phyloP scores from a whole-genome alignment of 2,888 invertebrate genomes.

The Trissolcus japonicus region DNA sequence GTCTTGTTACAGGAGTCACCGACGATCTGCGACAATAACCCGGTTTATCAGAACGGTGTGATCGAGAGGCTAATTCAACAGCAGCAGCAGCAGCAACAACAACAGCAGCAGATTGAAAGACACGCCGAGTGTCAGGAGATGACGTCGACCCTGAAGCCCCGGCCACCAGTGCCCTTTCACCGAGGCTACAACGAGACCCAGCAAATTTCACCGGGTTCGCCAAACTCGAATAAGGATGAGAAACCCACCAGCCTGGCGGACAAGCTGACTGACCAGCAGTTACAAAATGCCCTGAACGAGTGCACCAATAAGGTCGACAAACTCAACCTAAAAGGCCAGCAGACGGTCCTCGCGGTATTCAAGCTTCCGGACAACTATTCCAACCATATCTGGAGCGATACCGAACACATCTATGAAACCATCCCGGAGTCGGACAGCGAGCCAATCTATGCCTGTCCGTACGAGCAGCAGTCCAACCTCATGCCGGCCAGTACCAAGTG shows the following conservation, averaged over 20 bases:
- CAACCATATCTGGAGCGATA: conserved; percentile 76
- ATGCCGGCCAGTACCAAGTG: conserved; percentile 57
- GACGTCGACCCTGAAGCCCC: conserved; percentile 58
- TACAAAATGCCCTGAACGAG: conserved; percentile 69
- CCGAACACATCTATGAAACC: conserved; percentile 82
- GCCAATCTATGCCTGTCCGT: conserved; percentile 81
- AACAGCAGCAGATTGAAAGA: conserved; percentile 61
- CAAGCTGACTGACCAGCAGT: conserved; percentile 62
- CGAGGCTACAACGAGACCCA: conserved; percentile 56
- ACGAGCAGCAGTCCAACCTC: conserved; percentile 73
- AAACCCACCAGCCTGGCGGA: conserved; percentile 10
- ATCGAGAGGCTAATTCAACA: conserved; percentile 76
- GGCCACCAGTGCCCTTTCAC: conserved; percentile 74
- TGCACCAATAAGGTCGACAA: conserved; percentile 67
- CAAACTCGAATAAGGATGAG: conserved; percentile 64
- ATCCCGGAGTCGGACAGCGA: conserved; percentile 81
- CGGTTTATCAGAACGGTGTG: conserved; percentile 77
- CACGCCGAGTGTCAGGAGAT: conserved; percentile 68
- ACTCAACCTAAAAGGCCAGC: conserved; percentile 61
- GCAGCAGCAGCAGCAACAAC: conserved; percentile 37
- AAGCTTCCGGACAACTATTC: conserved; percentile 70
- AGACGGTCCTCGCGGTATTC: conserved; percentile 64
- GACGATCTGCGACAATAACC: conserved; percentile 68
- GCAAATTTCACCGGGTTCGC: conserved; percentile 17
- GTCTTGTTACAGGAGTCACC: conserved; percentile 65